Evolutionary conservation across 2,113 vertebrate genomes (phyloP).

Genomic region (Recurvirostra avosetta): DNA sequence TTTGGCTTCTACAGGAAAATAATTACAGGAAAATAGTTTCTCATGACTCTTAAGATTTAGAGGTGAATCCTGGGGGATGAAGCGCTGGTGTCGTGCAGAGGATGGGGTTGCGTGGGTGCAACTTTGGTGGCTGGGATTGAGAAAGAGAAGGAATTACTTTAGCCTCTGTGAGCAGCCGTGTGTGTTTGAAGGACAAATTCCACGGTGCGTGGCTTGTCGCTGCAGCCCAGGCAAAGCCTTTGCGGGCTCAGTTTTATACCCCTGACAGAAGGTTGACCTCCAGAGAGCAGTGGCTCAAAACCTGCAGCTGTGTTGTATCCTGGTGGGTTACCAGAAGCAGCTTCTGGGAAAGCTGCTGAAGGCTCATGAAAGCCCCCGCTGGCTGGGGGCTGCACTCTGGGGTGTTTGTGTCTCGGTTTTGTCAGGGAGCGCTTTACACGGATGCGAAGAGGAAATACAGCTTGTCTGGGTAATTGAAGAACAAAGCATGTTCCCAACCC

Average conservation of each 20-base stretch:
- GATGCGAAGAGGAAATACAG: not conserved
- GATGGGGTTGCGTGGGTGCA: not conserved
- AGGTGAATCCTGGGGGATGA: not conserved
- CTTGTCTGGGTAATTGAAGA: not conserved
- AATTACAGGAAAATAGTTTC: constrained; percentile 20
- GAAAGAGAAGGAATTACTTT: not conserved
- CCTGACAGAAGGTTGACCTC: not conserved
- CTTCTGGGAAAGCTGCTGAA: not conserved
- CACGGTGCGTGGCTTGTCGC: not conserved
- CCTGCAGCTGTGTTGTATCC: not conserved
- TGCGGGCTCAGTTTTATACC: not conserved
- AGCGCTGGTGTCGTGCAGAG: not conserved
- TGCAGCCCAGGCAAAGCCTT: not conserved
- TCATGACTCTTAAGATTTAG: not conserved
- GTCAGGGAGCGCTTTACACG: not conserved
- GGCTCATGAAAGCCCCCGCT: accelerated
- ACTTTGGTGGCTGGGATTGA: not conserved
- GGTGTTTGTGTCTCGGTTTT: not conserved
- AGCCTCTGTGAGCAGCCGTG: not conserved
- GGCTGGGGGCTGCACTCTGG: accelerated
- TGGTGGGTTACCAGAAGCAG: not conserved
- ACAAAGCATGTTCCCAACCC: not conserved
- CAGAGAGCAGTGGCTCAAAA: not conserved
- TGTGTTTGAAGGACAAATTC: not conserved
- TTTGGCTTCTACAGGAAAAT: constrained; percentile 16